phyloP scores from a whole-genome alignment of 1,140 invertebrate species.

The Proctacanthus coquilletti region DNA sequence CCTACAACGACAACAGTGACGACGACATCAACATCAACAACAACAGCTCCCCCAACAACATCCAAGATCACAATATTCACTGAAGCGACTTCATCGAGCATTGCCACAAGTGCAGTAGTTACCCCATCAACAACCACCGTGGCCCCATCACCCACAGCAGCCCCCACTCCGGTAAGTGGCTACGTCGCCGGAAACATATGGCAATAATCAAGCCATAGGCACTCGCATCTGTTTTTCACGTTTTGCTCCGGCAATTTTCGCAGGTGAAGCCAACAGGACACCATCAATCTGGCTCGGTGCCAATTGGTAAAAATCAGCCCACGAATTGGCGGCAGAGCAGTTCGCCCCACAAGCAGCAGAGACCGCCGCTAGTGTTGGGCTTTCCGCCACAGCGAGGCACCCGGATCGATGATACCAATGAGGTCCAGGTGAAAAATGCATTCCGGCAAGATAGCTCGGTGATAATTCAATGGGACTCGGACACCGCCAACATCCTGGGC shows the following conservation, averaged over 20 bases:
- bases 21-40: constrained; percentile 14
- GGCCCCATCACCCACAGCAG: neutral
- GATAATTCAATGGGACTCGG: constrained; percentile 81
- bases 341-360: constrained; percentile 37
- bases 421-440: constrained; percentile 72
- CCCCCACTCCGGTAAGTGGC: neutral
- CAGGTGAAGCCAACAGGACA: no score
- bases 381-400: constrained; percentile 45
- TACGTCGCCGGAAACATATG: neutral
- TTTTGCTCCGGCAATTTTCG: no score
- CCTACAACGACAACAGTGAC: constrained; percentile 11
- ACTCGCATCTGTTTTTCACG: constrained; percentile 1
- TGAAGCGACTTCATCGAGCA: constrained; percentile 15
- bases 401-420: constrained; percentile 42
- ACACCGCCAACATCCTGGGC: constrained; percentile 66
- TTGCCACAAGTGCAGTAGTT: constrained; percentile 14
- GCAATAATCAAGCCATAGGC: neutral
- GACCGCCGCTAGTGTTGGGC: constrained; percentile 54
- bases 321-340: constrained; percentile 26
- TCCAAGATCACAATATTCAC: constrained; percentile 26
- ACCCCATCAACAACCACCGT: constrained; percentile 14
- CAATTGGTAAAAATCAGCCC: no score
- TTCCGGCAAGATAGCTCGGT: constrained; percentile 74
- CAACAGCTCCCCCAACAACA: constrained; percentile 21
- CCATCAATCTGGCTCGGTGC: no score